Evolutionary conservation across 1,140 invertebrate genomes (phyloP).

Genomic region (Arctopsyche grandis): DNA sequence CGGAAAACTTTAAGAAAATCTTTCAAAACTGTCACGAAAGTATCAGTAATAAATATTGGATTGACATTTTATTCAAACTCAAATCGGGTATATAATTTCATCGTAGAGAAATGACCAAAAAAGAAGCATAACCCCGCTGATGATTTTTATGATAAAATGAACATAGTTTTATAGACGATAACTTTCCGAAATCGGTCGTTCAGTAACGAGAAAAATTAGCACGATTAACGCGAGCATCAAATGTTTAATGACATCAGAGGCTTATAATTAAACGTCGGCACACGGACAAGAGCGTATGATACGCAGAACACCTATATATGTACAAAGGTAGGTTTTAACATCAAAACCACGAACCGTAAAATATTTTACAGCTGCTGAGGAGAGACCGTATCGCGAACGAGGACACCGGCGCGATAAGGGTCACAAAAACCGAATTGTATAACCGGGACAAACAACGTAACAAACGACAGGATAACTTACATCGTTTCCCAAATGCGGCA

Average conservation of each 20-base stretch:
- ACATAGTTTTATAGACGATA: too few relatives aligned
- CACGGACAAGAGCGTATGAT: background rate
- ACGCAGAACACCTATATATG: background rate
- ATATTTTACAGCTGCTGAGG: constrained; percentile 1
- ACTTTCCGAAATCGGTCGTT: too few relatives aligned
- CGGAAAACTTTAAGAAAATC: too few relatives aligned
- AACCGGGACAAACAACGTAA: background rate
- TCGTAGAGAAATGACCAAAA: too few relatives aligned
- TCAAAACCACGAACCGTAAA: background rate
- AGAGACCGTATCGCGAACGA: background rate
- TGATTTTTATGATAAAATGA: too few relatives aligned
- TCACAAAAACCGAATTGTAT: background rate
- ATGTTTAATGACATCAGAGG: background rate
- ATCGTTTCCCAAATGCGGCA: constrained; percentile 5
- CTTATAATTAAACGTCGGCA: background rate
- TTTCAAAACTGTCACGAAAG: too few relatives aligned
- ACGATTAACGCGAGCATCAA: background rate
- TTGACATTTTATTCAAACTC: too few relatives aligned
- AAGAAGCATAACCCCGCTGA: too few relatives aligned
- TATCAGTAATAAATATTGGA: too few relatives aligned
- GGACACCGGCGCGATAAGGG: background rate
- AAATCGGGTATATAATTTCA: too few relatives aligned
- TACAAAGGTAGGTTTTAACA: background rate
- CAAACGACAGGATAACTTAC: background rate
- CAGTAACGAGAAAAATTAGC: constrained; percentile 3